Percentiles rank a stretch among this genome's conserved stretches.
These are phyloP conservation scores for Falco concolor DNA, from an alignment of 2,797 vertebrate species.

Conservation along the genomic window DNA sequence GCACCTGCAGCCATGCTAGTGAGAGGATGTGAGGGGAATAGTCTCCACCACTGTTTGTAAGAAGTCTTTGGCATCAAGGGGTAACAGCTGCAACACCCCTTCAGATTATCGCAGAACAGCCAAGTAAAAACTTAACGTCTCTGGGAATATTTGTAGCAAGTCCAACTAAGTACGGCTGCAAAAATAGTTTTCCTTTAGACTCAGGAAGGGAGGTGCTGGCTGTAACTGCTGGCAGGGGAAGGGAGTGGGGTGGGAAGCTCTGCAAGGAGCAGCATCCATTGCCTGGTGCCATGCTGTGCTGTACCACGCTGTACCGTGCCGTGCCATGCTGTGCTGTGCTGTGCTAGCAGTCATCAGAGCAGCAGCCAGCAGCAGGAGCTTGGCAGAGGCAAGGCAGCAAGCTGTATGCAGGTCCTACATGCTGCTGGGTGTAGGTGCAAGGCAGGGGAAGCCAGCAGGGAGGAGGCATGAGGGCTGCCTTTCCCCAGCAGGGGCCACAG, in stretches of 20 bases:
- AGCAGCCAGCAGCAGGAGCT: not conserved
- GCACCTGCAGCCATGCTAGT: not conserved
- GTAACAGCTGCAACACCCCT: not conserved
- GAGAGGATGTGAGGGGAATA: fast-evolving
- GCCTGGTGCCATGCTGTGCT: not conserved
- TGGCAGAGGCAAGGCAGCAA: not conserved
- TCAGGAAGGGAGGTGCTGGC: constrained; percentile 57
- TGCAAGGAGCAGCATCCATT: not conserved
- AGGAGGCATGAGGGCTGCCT: not conserved
- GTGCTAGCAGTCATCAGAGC: not conserved
- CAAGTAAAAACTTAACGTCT: not conserved
- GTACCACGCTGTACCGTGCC: fast-evolving
- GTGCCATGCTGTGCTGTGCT: not conserved
- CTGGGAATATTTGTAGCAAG: not conserved
- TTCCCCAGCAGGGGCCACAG: not conserved
- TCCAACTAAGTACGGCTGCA: constrained; percentile 2
- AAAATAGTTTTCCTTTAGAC: constrained; percentile 49
- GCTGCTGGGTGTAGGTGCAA: not conserved
- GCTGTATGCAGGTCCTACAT: fast-evolving
- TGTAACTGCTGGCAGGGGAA: constrained; percentile 15
- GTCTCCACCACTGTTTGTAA: not conserved
- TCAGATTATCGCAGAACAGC: not conserved
- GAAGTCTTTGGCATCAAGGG: not conserved
- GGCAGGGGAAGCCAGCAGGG: not conserved
- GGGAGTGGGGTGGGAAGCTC: not conserved